Conservation (phyloP, 2,888 invertebrate genomes). For the Campoplex nolae region DNA sequence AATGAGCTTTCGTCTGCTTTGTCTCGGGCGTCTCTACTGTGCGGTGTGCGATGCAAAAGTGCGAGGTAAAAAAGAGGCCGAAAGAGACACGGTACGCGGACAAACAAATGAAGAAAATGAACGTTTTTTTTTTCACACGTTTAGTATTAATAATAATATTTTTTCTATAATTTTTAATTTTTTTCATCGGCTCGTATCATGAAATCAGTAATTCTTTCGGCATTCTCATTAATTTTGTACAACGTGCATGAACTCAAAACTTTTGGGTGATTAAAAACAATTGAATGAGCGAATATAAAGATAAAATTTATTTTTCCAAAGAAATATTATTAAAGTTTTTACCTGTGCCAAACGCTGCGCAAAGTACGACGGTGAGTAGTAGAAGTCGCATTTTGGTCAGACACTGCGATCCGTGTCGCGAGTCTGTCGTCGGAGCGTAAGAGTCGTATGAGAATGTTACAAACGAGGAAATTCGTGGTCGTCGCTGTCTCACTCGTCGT, state of each 20-base stretch:
- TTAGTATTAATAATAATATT: not conserved
- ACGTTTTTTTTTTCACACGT: not conserved
- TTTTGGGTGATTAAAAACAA: not conserved
- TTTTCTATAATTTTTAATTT: not conserved
- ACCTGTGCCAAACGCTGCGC: conserved; percentile 78
- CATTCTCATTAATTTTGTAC: not conserved
- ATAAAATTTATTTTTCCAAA: not conserved
- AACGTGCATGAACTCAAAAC: not conserved
- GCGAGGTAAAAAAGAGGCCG: not conserved
- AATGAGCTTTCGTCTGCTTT: conserved; percentile 11
- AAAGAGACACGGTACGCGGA: not conserved
- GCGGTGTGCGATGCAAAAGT: not conserved
- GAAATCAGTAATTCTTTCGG: not conserved
- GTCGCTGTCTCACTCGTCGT: conserved; percentile 23
- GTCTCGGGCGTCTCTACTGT: conserved; percentile 15
- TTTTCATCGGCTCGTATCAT: not conserved
- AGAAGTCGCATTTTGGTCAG: conserved; percentile 80
- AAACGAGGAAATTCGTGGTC: not conserved
- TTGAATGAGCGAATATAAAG: not conserved
- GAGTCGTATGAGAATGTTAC: conserved; percentile 14
- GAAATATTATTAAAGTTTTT: conserved; percentile 71
- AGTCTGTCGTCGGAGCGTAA: not conserved
- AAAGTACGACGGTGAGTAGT: conserved; percentile 78
- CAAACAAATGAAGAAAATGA: not conserved
- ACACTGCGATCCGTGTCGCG: conserved; percentile 66